phyloP scores from a whole-genome alignment of 2,888 invertebrate genomes.

The Stenotaenia linearis region DNA sequence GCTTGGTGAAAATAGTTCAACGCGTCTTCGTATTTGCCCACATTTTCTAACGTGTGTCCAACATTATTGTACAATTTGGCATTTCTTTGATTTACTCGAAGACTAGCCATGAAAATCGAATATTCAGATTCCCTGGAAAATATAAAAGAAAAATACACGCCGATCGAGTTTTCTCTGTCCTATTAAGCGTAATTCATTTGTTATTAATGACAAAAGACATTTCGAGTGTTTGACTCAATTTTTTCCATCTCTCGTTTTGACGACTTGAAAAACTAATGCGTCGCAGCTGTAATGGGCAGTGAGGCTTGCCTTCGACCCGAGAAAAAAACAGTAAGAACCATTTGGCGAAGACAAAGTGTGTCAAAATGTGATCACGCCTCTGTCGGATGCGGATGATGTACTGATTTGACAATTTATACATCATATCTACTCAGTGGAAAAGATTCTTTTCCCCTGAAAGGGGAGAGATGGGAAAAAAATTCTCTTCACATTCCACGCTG shows the following conservation, averaged over 20 bases:
- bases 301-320: constrained; percentile 16
- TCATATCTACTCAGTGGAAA: constrained; percentile 22
- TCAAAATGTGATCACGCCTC: constrained; percentile 24
- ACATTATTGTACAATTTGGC: constrained; percentile 97
- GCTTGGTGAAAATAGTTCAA: constrained; percentile 67
- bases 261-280: constrained; percentile 15
- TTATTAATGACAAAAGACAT: constrained; percentile 11
- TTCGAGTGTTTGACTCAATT: background rate
- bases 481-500: background rate
- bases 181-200: background rate
- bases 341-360: constrained; percentile 26
- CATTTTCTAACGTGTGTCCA: constrained; percentile 86
- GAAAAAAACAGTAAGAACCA: background rate
- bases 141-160: constrained; percentile 7
- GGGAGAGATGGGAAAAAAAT: background rate
- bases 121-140: constrained; percentile 65
- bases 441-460: background rate
- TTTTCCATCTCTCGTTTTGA: constrained; percentile 8
- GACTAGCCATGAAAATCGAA: constrained; percentile 85
- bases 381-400: constrained; percentile 20
- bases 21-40: constrained; percentile 65
- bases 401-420: constrained; percentile 26
- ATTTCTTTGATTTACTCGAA: constrained; percentile 74
- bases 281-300: constrained; percentile 23
- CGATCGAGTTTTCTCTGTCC: background rate